Base-by-base conservation (phyloP, 2,888 invertebrate species). In the Yponomeuta evonymella region DNA sequence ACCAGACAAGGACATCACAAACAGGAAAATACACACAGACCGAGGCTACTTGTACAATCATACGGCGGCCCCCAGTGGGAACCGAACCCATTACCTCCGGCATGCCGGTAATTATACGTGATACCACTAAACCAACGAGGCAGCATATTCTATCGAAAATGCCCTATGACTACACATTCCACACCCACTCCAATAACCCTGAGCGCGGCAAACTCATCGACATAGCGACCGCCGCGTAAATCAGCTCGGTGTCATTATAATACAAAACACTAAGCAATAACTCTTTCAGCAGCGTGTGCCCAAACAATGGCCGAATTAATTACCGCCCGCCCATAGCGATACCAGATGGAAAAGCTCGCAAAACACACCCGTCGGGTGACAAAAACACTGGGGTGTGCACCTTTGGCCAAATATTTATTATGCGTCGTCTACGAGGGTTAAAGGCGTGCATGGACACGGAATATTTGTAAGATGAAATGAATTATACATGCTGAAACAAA, bases 241-340 rank as follows among this genome's bases (percentile, higher is more conserved):
- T 68, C 68, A 68, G 48, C 48, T 29, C 23, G 12, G 48, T 68
- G 68, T 68, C 68, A 51, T 68, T 68, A 68, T 68, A 51, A 70
- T 71, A 76, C 77, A 78, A 78, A 76, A 76, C 62, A 75, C 75
- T 76, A 71, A 71, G 74, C 71, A 70, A 74, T 74, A 76, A 74
- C 72, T 74, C 72, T 72, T 73, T 70, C 71, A 29, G 43, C 72
- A 70, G 72, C 73, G 74, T 75, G 72, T 71, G 73, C 72, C 72
- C 77, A 75, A 77, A 84, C 84, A 85, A 85, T 80, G 78, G 78
- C 72, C 74, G 75, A 84, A 85, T 85, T 86, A 86, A 84, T 85
- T 81, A 84, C 79, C 75, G 73, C 78, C 70, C 75, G 79, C 79
- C 83, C 83, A 81, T 75, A 73, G 71, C 77, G 78, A 77, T 76